These are phyloP conservation scores for Gila orcuttii DNA, from an alignment of 2,113 vertebrate genomes.

Conservation along the genomic window DNA sequence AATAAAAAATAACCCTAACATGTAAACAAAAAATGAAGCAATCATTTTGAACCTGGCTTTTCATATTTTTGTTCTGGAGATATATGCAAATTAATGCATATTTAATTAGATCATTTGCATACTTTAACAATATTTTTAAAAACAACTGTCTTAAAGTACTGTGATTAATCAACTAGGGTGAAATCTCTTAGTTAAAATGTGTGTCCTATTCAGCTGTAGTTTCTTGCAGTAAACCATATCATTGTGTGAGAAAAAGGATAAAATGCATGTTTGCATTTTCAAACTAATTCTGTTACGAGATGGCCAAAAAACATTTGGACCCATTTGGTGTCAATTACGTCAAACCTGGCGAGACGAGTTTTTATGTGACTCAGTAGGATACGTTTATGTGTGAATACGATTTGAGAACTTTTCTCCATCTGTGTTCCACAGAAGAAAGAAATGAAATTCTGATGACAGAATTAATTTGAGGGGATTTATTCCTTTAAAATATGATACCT, in stretches of 20 bases:
- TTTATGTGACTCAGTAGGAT: background rate
- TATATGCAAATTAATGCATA: background rate
- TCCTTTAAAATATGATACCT: conserved; percentile 7
- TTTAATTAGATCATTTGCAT: background rate
- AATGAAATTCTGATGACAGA: conserved; percentile 10
- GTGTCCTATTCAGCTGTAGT: background rate
- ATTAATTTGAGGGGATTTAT: background rate
- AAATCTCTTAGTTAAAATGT: too few species aligned
- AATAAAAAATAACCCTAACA: background rate
- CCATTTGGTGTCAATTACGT: background rate
- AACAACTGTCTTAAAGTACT: background rate
- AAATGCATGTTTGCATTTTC: background rate
- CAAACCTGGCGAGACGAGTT: background rate
- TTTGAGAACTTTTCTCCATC: background rate
- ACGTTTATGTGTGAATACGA: background rate
- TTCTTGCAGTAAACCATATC: background rate
- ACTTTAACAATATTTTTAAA: background rate
- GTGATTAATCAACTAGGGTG: background rate
- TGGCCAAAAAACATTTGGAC: background rate
- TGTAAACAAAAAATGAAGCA: background rate
- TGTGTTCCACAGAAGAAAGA: background rate
- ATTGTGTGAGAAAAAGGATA: background rate
- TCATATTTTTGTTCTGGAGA: background rate
- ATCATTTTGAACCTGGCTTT: background rate
- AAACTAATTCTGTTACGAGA: background rate